These are phyloP conservation scores for Tamandua tetradactyla DNA, from an alignment of 2,797 vertebrate species.

Conservation along the genomic window DNA sequence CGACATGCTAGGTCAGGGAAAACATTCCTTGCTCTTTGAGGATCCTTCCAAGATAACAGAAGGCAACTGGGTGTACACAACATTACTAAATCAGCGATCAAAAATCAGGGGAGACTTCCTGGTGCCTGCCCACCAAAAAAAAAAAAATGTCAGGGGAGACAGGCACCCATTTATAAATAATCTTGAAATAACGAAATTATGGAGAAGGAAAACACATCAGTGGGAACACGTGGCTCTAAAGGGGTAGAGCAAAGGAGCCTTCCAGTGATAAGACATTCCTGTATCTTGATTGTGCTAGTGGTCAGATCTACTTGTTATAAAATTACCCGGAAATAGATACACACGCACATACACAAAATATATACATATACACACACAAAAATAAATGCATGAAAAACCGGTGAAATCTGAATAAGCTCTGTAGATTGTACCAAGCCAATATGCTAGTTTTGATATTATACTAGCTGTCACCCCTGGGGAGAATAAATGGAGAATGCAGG, in stretches of 20 bases:
- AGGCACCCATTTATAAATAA: neutral
- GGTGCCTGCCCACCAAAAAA: no score
- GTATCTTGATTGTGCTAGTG: neutral
- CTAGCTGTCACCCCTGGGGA: neutral
- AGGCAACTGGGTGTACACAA: neutral
- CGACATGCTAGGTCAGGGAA: neutral
- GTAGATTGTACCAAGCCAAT: neutral
- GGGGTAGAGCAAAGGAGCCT: neutral
- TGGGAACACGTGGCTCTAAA: neutral
- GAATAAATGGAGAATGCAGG: neutral
- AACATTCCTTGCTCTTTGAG: neutral
- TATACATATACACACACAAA: neutral
- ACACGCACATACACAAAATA: neutral
- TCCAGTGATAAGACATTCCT: neutral
- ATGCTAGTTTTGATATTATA: neutral
- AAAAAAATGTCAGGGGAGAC: no score
- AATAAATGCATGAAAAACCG: neutral
- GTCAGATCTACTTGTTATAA: neutral
- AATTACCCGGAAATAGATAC: neutral
- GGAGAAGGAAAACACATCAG: neutral
- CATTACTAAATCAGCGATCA: neutral
- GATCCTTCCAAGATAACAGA: neutral
- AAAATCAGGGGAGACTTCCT: neutral
- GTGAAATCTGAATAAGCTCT: no score
- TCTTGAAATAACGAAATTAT: neutral